Evolutionary conservation across 2,797 vertebrate genomes (phyloP).

Genomic region (Luscinia luscinia): DNA sequence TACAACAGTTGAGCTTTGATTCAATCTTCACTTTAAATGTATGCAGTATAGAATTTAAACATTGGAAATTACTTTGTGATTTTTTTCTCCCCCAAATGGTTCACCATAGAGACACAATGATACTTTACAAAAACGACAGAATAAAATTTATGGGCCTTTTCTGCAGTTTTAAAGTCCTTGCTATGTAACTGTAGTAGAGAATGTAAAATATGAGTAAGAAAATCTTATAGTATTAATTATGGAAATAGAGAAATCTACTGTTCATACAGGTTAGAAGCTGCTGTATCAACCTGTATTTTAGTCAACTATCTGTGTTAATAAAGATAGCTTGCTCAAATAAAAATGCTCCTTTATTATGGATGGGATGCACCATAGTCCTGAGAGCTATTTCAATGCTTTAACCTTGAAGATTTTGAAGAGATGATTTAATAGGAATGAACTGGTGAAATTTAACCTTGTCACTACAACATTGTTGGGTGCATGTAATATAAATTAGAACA

Average conservation of each 20-base stretch:
- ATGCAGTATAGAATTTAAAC: background rate
- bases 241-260: background rate
- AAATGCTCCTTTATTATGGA: background rate
- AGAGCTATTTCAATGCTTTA: background rate
- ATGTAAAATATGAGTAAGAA: background rate
- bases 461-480: background rate
- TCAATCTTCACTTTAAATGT: background rate
- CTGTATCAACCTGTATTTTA: background rate
- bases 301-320: background rate
- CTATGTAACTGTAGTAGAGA: background rate
- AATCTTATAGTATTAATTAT: background rate
- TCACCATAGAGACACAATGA: background rate
- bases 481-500: background rate
- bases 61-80: background rate
- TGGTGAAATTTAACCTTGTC: background rate
- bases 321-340: conserved; percentile 17
- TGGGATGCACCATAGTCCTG: background rate
- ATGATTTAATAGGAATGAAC: background rate
- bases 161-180: background rate
- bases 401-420: background rate
- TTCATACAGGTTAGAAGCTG: background rate
- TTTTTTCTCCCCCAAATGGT: background rate
- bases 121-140: background rate
- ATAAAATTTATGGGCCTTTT: background rate
- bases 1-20: background rate